These are phyloP conservation scores for Macaria notata DNA, from an alignment of 2,888 invertebrate genomes.

Conservation along the genomic window DNA sequence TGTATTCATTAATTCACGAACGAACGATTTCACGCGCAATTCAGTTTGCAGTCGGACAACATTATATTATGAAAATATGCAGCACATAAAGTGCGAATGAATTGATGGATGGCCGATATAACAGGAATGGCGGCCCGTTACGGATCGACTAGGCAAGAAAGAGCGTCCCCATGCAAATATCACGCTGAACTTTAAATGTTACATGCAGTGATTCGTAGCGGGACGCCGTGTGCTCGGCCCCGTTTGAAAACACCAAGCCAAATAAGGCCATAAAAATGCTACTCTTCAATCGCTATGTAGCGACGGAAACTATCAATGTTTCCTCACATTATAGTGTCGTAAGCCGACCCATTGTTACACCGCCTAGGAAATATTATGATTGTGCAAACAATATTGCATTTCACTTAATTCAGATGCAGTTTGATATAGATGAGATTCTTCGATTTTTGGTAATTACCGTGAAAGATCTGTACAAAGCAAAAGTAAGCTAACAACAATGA, in stretches of 20 bases:
- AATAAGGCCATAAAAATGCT: constrained; percentile 13
- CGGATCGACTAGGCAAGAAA: constrained; percentile 40
- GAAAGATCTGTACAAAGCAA: background rate
- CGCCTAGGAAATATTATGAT: constrained; percentile 18
- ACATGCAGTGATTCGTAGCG: constrained; percentile 48
- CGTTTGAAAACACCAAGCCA: constrained; percentile 19
- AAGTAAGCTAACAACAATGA: constrained; percentile 8
- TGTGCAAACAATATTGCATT: background rate
- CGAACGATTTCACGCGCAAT: constrained; percentile 4
- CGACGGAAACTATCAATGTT: constrained; percentile 7
- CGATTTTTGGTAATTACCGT: background rate
- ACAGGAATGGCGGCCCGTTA: constrained; percentile 31
- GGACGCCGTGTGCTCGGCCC: constrained; percentile 30
- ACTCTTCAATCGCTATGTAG: constrained; percentile 5
- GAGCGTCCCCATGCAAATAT: constrained; percentile 55
- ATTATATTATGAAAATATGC: constrained; percentile 2
- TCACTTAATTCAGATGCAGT: constrained; percentile 1
- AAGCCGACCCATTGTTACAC: constrained; percentile 7
- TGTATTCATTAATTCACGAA: constrained; percentile 8
- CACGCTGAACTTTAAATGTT: constrained; percentile 78
- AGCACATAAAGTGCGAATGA: background rate
- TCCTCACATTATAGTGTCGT: constrained; percentile 8
- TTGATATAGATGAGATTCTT: background rate
- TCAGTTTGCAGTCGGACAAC: constrained; percentile 1
- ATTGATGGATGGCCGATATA: constrained; percentile 20